phyloP scores from a whole-genome alignment of 2,797 vertebrate genomes.

The Spinus pinus region DNA sequence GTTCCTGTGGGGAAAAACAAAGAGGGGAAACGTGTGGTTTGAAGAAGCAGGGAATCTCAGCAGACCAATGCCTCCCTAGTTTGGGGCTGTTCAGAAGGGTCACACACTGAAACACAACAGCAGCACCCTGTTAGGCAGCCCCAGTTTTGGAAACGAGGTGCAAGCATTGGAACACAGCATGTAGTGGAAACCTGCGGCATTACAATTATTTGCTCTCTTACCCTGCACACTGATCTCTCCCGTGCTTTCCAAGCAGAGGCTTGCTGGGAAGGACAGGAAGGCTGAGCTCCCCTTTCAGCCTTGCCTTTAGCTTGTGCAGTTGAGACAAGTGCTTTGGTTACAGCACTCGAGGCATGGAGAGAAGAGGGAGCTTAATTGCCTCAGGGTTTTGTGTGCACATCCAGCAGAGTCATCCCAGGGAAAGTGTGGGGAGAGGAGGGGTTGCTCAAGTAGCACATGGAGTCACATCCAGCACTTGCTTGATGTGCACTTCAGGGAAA shows the following conservation, averaged over 20 bases:
- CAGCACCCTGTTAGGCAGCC: neutral
- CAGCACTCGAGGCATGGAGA: fast-evolving
- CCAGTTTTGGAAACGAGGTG: neutral
- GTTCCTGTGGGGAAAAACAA: neutral
- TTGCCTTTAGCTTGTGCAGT: neutral
- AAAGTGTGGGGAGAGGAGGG: neutral
- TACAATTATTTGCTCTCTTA: neutral
- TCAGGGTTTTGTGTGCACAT: neutral
- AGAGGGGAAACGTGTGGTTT: neutral
- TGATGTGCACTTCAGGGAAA: neutral
- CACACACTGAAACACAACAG: neutral
- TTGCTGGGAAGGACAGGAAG: neutral
- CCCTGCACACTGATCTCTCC: neutral
- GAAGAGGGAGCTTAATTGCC: neutral
- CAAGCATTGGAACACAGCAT: neutral
- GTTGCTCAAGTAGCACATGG: neutral
- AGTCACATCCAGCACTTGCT: neutral
- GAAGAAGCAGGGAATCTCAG: neutral
- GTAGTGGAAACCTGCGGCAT: neutral
- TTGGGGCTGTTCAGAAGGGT: neutral
- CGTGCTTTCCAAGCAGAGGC: neutral
- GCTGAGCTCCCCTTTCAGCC: neutral
- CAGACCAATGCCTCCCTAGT: neutral
- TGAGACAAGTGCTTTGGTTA: neutral
- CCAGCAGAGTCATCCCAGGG: neutral